phyloP scores from a whole-genome alignment of 2,888 invertebrate genomes.

The Thymelicus sylvestris region DNA sequence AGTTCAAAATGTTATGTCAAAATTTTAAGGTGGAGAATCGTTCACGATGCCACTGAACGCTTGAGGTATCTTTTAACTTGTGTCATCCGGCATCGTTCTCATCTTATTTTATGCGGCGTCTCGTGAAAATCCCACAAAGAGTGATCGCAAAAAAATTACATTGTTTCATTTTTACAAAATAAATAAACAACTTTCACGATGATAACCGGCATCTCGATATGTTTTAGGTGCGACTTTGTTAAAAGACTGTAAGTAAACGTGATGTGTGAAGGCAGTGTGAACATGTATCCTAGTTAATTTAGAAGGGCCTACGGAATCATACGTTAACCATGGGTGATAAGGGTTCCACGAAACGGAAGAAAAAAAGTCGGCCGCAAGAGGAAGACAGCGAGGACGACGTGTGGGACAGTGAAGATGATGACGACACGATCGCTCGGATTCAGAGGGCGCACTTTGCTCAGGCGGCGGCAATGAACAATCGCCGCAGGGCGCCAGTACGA shows the following conservation, averaged over 20 bases:
- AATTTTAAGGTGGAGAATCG: slow-evolving; percentile 48
- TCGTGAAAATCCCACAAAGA: slow-evolving; percentile 71
- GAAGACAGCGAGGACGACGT: slow-evolving; percentile 71
- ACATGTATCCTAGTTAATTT: slow-evolving; percentile 41
- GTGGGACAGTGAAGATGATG: slow-evolving; percentile 77
- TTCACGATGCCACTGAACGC: slow-evolving; percentile 53
- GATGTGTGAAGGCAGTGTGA: slow-evolving; percentile 33
- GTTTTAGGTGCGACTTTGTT: slow-evolving; percentile 33
- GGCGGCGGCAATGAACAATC: slow-evolving; percentile 73
- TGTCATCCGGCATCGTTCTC: slow-evolving; percentile 68
- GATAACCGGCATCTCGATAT: slow-evolving; percentile 26
- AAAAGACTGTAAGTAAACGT: slow-evolving; percentile 28
- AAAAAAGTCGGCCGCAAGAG: slow-evolving; percentile 49
- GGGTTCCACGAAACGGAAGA: slow-evolving; percentile 46
- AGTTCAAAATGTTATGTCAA: slow-evolving; percentile 58
- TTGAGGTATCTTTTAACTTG: slow-evolving; percentile 62
- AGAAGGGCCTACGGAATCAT: slow-evolving; percentile 30
- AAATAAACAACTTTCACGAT: slow-evolving; percentile 36
- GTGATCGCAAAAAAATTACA: slow-evolving; percentile 31
- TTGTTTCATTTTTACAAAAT: slow-evolving; percentile 37
- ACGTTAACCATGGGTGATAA: slow-evolving; percentile 64
- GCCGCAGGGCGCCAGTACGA: slow-evolving; percentile 66
- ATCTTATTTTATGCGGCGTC: slow-evolving; percentile 67
- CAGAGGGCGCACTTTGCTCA: slow-evolving; percentile 79
- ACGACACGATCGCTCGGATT: slow-evolving; percentile 78